Percentiles rank a stretch among this genome's conserved stretches.
These are phyloP conservation scores for Myiagra hebetior DNA, from an alignment of 2,113 vertebrate genomes.

Conservation along the genomic window DNA sequence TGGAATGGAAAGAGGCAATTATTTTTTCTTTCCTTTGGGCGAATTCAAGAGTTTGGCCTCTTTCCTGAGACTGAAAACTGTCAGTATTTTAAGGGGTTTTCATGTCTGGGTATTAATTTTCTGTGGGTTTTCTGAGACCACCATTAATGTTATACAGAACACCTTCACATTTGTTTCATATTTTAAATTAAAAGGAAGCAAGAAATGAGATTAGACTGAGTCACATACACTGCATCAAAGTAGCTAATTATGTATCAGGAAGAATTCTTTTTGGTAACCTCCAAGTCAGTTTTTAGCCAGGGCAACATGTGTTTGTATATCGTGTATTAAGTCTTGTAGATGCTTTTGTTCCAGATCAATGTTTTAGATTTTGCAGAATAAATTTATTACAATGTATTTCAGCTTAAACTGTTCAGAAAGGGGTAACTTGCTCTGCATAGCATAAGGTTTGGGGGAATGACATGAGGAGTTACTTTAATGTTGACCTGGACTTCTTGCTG, in stretches of 20 bases:
- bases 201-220: background rate
- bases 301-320: background rate
- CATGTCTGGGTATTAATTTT: background rate
- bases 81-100: background rate
- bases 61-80: background rate
- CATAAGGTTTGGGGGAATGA: background rate
- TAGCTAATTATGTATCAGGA: background rate
- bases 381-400: background rate
- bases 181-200: background rate
- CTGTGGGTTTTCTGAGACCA: background rate
- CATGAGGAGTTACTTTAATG: background rate
- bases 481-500: background rate
- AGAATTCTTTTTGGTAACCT: background rate
- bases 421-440: background rate
- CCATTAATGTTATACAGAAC: background rate
- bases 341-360: background rate
- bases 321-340: background rate
- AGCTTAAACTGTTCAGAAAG: background rate
- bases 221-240: background rate
- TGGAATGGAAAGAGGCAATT: background rate
- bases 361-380: background rate
- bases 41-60: background rate
- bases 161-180: background rate
- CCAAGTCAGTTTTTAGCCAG: background rate
- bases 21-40: background rate